Base-by-base conservation (phyloP, 2,888 invertebrate genomes). In the Cataglyphis rosenhaueri region DNA sequence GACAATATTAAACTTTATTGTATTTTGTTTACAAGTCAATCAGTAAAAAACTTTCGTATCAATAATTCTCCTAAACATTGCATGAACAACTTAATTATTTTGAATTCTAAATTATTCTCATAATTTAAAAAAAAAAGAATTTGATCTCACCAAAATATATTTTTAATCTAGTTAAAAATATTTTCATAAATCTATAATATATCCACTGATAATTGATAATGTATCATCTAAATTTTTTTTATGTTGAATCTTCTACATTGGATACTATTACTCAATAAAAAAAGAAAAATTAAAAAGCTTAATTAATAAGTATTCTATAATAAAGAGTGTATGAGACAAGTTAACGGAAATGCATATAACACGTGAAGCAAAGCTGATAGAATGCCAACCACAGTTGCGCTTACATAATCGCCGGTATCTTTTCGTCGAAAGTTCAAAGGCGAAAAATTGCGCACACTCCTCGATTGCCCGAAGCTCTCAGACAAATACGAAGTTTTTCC, bases 331-430 rank as follows among this genome's bases (percentile, higher is more conserved):
- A 8, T 48, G 48, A 57, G 66, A 78, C 78, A 74, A 57, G 48
- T 57, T 78, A 79, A 85, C 68, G 65, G 73, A 48, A 81, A 83
- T 71, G 44, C 48, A 82, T 66, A 48, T 44, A 74, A 65, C 38
- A 18, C 18, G 25, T 15, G 38, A 59, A 48, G 73, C 78, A 70
- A 52, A 41, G 10, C 21, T 64, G 61, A 86, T 79, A 48, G 52
- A 21, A 78, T 57, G 81, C 10, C 57, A 79, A 61, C 62, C 48
- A 35, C 81, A 32, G 4, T 32, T 25, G 12, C 59, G 25, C 35
- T 59, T 10, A 10, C 52, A 32, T 48, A 52, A 55, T 35, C 18
- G n/a, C 18, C 29, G 15, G 12, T 15, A 35, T 84, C 61, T 81
- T 68, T 35, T 44, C 18, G 65, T 38, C 18, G 41, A 3, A 25